A percentile compares a stretch with the other conserved stretches of the same genome.
These are phyloP conservation scores for Halocynthia aurantium DNA, from an alignment of 23 tunicate genomes.

Conservation along the genomic window DNA sequence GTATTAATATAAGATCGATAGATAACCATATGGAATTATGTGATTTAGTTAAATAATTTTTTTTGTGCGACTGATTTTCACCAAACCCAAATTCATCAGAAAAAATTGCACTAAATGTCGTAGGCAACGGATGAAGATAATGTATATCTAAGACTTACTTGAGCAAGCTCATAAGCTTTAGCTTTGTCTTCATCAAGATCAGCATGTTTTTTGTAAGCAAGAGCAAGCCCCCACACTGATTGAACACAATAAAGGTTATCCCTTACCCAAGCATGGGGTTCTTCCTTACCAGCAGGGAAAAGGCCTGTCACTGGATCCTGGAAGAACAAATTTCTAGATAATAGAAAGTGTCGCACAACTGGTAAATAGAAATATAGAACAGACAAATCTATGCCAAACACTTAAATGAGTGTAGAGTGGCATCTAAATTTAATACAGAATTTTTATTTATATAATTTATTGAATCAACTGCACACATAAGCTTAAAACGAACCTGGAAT, in stretches of 20 bases:
- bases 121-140: too few species aligned
- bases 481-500: slow-evolving; percentile 55
- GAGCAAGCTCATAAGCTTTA: slow-evolving; percentile 79
- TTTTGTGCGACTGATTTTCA: too few species aligned
- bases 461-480: not conserved
- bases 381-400: too few species aligned
- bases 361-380: not conserved
- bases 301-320: slow-evolving; percentile 94
- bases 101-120: too few species aligned
- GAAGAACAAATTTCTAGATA: not conserved
- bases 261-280: slow-evolving; percentile 94
- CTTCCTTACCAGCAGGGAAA: slow-evolving; percentile 73
- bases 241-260: slow-evolving; percentile 85
- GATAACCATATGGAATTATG: too few species aligned
- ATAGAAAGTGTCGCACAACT: not conserved
- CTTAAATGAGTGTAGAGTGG: too few species aligned
- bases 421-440: not conserved
- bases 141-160: slow-evolving; percentile 24
- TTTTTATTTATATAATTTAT: too few species aligned
- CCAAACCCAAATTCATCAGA: too few species aligned
- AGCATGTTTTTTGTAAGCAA: slow-evolving; percentile 88
- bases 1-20: too few species aligned
- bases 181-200: slow-evolving; percentile 95
- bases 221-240: slow-evolving; percentile 93
- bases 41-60: too few species aligned